These are phyloP conservation scores for Eupithecia vulgata DNA, from an alignment of 2,888 invertebrate genomes.

Conservation along the genomic window DNA sequence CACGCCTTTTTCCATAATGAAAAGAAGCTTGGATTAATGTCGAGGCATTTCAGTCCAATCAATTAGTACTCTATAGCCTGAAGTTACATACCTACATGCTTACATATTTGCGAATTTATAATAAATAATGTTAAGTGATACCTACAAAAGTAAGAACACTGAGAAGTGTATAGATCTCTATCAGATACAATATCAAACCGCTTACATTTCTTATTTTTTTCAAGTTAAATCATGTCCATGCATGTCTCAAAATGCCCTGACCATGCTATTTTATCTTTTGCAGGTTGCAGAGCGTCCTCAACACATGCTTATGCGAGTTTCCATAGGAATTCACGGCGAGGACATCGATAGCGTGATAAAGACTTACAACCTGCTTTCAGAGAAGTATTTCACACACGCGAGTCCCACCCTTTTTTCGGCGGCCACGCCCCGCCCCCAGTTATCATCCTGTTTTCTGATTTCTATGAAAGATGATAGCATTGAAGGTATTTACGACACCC, in stretches of 20 bases:
- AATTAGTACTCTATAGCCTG: no score
- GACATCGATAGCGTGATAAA: constrained; percentile 96
- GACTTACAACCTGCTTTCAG: constrained; percentile 97
- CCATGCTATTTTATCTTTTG: neutral
- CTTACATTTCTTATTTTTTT: neutral
- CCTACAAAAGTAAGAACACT: neutral
- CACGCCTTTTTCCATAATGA: no score
- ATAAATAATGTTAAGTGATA: neutral
- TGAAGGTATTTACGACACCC: constrained; percentile 96
- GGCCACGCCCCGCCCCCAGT: constrained; percentile 94
- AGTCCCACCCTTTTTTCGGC: constrained; percentile 98
- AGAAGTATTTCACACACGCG: constrained; percentile 98
- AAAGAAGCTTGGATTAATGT: no score
- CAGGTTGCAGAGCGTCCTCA: constrained; percentile 97
- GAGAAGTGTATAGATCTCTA: neutral
- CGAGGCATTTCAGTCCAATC: no score
- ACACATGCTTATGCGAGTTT: constrained; percentile 98
- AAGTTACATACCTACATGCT: no score
- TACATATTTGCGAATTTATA: neutral
- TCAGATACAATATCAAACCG: neutral
- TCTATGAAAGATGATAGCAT: constrained; percentile 98
- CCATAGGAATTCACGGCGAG: constrained; percentile 97
- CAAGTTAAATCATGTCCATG: neutral
- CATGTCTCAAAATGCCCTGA: neutral
- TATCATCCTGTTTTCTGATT: constrained; percentile 97